Conservation (phyloP, 2,888 invertebrate species). For the Machimus rusticus region DNA sequence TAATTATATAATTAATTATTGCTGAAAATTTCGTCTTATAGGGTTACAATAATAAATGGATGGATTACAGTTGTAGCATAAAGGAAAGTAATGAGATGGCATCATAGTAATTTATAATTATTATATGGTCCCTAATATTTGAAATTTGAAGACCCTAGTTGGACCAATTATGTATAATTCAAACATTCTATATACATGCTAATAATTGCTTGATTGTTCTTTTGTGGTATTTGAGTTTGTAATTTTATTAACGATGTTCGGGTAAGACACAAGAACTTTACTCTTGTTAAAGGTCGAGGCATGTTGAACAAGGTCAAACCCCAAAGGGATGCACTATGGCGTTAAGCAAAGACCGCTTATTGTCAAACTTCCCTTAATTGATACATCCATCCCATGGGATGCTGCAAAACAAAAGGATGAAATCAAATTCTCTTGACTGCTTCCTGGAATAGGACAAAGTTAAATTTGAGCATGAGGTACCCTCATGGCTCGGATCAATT, state of each 20-base stretch:
- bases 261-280: not conserved
- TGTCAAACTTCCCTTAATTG: not conserved
- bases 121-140: too few relatives aligned
- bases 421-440: not conserved
- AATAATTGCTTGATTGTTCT: not conserved
- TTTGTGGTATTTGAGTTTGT: not conserved
- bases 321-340: not conserved
- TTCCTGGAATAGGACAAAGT: not conserved
- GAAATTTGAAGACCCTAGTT: too few relatives aligned
- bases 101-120: too few relatives aligned
- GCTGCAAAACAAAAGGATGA: not conserved
- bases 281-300: not conserved
- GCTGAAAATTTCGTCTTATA: too few relatives aligned
- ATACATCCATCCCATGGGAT: not conserved
- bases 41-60: too few relatives aligned
- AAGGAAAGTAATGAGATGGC: too few relatives aligned
- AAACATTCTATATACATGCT: too few relatives aligned
- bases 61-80: too few relatives aligned
- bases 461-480: not conserved
- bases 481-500: not conserved
- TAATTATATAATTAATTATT: not conserved
- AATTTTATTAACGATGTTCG: not conserved
- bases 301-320: not conserved
- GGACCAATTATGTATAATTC: too few relatives aligned
- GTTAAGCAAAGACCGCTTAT: not conserved